A percentile compares a stretch with the other conserved stretches of the same genome.
phyloP scores from a whole-genome alignment of 2,888 invertebrate species.

The Drosophila formosana region DNA sequence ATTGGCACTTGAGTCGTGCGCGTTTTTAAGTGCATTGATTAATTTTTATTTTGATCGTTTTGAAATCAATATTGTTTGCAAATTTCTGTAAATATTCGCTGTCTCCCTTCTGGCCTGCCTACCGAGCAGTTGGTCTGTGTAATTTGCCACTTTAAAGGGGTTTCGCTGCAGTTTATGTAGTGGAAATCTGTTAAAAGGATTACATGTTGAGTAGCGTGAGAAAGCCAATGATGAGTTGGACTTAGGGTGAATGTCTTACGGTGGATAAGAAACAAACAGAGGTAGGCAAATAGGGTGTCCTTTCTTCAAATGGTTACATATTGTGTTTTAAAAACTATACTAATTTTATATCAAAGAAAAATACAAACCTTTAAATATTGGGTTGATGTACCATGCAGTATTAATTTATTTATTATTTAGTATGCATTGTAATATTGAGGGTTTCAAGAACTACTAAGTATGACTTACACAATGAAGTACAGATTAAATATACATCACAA shows the following conservation, averaged over 20 bases:
- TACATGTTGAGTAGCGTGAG: conserved; percentile 54
- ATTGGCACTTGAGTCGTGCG: conserved; percentile 61
- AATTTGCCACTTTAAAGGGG: conserved; percentile 66
- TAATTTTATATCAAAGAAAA: no score
- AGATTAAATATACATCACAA: no score
- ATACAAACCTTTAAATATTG: no score
- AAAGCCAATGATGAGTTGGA: conserved; percentile 29
- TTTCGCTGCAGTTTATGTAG: conserved; percentile 59
- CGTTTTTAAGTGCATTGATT: conserved; percentile 79
- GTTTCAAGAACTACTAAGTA: no score
- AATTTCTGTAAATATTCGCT: conserved; percentile 68
- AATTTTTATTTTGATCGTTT: conserved; percentile 81
- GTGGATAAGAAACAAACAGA: not conserved
- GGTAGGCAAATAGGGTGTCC: not conserved
- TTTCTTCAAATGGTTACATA: not conserved
- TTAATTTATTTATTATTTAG: no score
- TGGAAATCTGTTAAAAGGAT: conserved; percentile 65
- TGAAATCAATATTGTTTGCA: conserved; percentile 80
- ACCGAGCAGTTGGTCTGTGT: conserved; percentile 70
- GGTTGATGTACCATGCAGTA: no score
- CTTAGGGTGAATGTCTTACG: not conserved
- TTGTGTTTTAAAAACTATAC: no score
- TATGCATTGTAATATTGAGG: no score
- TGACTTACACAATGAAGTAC: no score
- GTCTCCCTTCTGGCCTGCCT: conserved; percentile 11